Evolutionary conservation across 2,797 vertebrate species (phyloP), one percentile per base, ranked within the genome.

Genomic region (Pangasius sanitwongsei): DNA sequence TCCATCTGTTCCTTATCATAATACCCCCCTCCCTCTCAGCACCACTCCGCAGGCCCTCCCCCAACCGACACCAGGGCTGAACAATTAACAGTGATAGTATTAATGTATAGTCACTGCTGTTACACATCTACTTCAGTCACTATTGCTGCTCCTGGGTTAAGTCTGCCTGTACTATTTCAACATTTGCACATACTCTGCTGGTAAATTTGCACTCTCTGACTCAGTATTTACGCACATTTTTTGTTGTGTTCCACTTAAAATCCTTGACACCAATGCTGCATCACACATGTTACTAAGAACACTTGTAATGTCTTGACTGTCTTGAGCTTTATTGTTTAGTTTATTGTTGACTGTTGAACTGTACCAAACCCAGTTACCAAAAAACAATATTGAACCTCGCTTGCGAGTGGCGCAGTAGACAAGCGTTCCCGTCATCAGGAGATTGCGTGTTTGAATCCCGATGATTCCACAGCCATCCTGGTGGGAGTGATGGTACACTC

Each of bases 1-100:
- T 69, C 84, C 86, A 87, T 87, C 86, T 87, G 75, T 87, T 87
- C 61, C 31, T 6, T 80, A 16, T 18, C 63, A 55, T 41, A 37
- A 82, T 67, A 34, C 44, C 4, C 50, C 48, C 37, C 63, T n/a
- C n/a, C 8, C 50, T 16, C 25, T 61, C 34, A 18, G 25, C 61
- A 9, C 34, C 1, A 34, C 44, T 69, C 28, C 7, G 15, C 63
- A 59, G 25, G 25, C 82, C 81, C 59, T 53, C 69, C 50, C 61
- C 67, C 18, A 34, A 65, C 61, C 50, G 57, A 82, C 55, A 31
- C 80, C n/a, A 23, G n/a, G 53, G 77, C 44, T 57, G n/a, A 80
- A 63, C 34, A 44, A 28, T 41, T 44, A 61, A 28, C 28, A 83
- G 80, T 28, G 9, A 44, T 15, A 41, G 37, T 16, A n/a, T 63